These are phyloP conservation scores for Chunga burmeisteri DNA, from an alignment of 2,113 vertebrate species.

Conservation along the genomic window DNA sequence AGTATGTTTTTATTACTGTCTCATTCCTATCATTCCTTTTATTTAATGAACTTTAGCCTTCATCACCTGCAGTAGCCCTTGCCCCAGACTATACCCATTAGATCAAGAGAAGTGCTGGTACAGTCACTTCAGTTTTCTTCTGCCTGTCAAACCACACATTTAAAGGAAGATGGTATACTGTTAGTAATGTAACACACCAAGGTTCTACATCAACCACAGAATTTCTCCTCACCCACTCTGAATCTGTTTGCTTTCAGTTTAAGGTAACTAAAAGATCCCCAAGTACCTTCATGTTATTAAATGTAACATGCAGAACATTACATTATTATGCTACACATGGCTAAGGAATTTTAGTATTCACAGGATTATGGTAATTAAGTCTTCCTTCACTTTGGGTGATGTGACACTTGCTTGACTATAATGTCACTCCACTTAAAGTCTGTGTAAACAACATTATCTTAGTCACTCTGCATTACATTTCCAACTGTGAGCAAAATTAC, in stretches of 20 bases:
- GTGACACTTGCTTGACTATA: slow-evolving; percentile 85
- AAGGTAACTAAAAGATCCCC: background rate
- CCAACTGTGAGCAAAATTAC: slow-evolving; percentile 81
- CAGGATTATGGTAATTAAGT: slow-evolving; percentile 85
- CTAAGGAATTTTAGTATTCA: slow-evolving; percentile 82
- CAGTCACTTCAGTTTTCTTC: background rate
- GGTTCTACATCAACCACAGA: background rate
- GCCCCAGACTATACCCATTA: background rate
- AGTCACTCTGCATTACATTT: slow-evolving; percentile 80
- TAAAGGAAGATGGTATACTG: background rate
- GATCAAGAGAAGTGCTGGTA: background rate
- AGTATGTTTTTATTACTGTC: background rate
- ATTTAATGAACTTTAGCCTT: slow-evolving; percentile 4
- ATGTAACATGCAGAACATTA: slow-evolving; percentile 64
- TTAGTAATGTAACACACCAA: background rate
- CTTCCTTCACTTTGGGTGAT: slow-evolving; percentile 82
- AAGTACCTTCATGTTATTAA: slow-evolving; percentile 64
- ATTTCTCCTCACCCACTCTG: background rate
- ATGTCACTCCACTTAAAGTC: slow-evolving; percentile 88
- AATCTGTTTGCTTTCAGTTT: background rate
- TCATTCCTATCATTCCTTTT: background rate
- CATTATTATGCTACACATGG: slow-evolving; percentile 82
- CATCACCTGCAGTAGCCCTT: background rate
- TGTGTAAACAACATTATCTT: slow-evolving; percentile 88
- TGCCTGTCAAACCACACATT: background rate